Conservation (phyloP, 2,113 vertebrate genomes). For the Perognathus longimembris region DNA sequence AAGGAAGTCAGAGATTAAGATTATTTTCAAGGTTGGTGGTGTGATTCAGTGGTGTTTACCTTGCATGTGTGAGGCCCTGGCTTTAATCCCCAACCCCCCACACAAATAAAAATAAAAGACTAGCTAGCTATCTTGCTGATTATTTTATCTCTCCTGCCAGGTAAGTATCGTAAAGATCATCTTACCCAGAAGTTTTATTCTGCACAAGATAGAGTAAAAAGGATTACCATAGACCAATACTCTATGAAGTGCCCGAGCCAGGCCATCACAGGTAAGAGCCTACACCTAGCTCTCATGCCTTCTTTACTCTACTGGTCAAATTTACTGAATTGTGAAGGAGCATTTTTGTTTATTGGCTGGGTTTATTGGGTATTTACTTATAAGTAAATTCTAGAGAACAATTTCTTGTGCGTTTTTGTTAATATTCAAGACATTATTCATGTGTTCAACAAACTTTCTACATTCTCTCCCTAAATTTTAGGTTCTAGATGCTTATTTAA, state of each 20-base stretch:
- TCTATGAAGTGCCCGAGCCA: background rate
- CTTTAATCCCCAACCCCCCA: background rate
- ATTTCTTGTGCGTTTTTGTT: slow-evolving; percentile 14
- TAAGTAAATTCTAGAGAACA: background rate
- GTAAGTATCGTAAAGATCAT: background rate
- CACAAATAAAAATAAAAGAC: no score
- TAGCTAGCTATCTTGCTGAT: no score
- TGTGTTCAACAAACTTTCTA: slow-evolving; percentile 1
- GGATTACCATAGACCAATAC: background rate
- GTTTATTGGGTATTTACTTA: background rate
- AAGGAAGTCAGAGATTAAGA: background rate
- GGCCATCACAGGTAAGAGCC: background rate
- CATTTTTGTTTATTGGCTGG: slow-evolving; percentile 20
- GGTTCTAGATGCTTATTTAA: background rate
- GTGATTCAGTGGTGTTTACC: background rate
- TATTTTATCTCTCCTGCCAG: no score
- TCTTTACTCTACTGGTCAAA: background rate
- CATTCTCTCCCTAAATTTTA: slow-evolving; percentile 8
- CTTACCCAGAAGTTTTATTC: background rate
- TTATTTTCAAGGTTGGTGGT: background rate
- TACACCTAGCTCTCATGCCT: background rate
- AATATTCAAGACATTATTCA: slow-evolving; percentile 26
- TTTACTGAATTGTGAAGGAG: background rate
- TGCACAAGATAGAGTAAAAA: background rate
- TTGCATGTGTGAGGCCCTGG: background rate